Evolutionary conservation across 1,140 invertebrate species (phyloP).

Genomic region (Rhyzopertha dominica): DNA sequence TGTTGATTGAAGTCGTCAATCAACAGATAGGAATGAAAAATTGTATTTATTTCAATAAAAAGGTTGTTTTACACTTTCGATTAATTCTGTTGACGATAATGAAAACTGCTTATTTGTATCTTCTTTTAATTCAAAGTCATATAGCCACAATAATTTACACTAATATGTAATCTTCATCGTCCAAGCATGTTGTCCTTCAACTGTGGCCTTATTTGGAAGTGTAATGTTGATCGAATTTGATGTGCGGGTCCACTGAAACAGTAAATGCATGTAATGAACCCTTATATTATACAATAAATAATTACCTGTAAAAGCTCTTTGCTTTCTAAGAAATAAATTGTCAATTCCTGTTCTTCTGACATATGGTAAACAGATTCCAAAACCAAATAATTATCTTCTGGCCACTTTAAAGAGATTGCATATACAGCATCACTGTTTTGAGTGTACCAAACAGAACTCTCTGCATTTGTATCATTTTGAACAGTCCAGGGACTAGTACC

Average conservation of each 20-base stretch:
- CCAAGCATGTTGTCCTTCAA: slow-evolving; percentile 26
- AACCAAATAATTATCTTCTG: slow-evolving; percentile 42
- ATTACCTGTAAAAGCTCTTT: neutral
- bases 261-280: neutral
- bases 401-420: slow-evolving; percentile 61
- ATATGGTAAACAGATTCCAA: slow-evolving; percentile 24
- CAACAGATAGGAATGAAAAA: too few relatives aligned
- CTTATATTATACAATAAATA: neutral
- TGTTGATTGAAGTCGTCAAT: too few relatives aligned
- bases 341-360: too few relatives aligned
- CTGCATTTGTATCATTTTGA: slow-evolving; percentile 76
- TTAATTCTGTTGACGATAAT: too few relatives aligned
- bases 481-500: slow-evolving; percentile 64
- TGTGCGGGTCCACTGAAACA: neutral
- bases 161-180: slow-evolving; percentile 29
- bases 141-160: too few relatives aligned
- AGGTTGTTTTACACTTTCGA: too few relatives aligned
- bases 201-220: slow-evolving; percentile 23
- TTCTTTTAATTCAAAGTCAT: too few relatives aligned
- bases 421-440: slow-evolving; percentile 49
- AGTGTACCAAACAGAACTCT: slow-evolving; percentile 75
- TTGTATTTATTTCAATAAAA: too few relatives aligned
- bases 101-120: too few relatives aligned
- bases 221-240: slow-evolving; percentile 8
- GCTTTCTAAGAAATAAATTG: neutral